Conservation (phyloP, 2,888 invertebrate genomes). For the Ditylenchus weischeri region DNA sequence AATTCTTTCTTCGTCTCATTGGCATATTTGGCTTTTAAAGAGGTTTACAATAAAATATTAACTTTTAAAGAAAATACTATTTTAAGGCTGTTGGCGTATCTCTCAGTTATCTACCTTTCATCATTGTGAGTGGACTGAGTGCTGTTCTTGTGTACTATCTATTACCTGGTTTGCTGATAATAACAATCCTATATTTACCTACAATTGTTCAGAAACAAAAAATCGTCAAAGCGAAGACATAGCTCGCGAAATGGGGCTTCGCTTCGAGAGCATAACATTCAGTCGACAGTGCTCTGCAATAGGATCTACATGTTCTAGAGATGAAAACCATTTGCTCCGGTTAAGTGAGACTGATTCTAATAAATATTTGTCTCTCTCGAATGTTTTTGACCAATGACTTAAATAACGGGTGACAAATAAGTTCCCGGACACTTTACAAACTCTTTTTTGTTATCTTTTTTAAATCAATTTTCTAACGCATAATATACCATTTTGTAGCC, state of each 20-base stretch:
- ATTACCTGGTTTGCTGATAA: slow-evolving; percentile 40
- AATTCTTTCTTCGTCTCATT: slow-evolving; percentile 56
- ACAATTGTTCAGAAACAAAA: slow-evolving; percentile 24
- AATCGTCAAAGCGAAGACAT: slow-evolving; percentile 30
- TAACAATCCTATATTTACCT: not conserved
- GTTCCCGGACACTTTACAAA: no score
- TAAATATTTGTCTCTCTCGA: no score
- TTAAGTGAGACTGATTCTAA: no score
- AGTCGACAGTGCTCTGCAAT: no score
- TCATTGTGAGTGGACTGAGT: slow-evolving; percentile 52
- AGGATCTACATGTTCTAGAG: no score
- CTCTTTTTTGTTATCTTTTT: no score
- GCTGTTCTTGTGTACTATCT: slow-evolving; percentile 48
- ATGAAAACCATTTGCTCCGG: no score
- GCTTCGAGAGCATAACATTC: no score
- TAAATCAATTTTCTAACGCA: no score
- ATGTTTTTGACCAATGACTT: no score
- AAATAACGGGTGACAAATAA: no score
- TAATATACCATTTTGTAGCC: no score
- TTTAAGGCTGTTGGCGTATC: slow-evolving; percentile 54
- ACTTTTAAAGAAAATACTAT: not conserved
- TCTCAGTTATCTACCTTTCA: slow-evolving; percentile 61
- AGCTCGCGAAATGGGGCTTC: slow-evolving; percentile 23
- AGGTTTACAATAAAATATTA: slow-evolving; percentile 24
- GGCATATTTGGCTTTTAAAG: slow-evolving; percentile 55